A percentile compares a stretch with the other conserved stretches of the same genome.
These are phyloP conservation scores for Calonectris borealis DNA, from an alignment of 2,113 vertebrate genomes.

Conservation along the genomic window DNA sequence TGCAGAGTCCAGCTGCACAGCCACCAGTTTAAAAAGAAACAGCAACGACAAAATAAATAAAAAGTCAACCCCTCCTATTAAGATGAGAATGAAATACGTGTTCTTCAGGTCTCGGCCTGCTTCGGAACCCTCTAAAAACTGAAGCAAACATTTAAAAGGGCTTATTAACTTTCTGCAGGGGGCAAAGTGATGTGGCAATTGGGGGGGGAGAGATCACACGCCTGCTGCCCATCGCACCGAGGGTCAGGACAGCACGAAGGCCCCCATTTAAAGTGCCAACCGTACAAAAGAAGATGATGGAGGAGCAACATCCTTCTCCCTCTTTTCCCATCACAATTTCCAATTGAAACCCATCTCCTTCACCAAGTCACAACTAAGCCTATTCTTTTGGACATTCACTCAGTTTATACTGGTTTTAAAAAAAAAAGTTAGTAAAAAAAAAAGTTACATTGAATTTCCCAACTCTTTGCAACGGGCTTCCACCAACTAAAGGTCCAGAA, in stretches of 20 bases:
- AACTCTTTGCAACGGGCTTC: neutral
- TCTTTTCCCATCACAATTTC: conserved; percentile 14
- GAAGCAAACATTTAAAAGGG: conserved; percentile 27
- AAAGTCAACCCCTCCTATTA: conserved; percentile 45
- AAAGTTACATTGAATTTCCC: conserved; percentile 24
- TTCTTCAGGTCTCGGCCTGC: neutral
- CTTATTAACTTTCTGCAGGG: neutral
- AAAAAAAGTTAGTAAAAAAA: conserved; percentile 47
- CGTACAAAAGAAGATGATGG: neutral
- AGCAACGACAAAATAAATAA: conserved; percentile 46
- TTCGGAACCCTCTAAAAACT: neutral
- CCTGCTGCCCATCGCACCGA: neutral
- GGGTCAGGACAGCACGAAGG: neutral
- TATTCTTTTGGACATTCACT: conserved; percentile 7
- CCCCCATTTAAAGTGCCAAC: conserved; percentile 60
- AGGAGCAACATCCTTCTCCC: conserved; percentile 33
- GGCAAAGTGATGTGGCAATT: neutral
- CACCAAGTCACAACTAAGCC: neutral
- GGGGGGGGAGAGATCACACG: neutral
- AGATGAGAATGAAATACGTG: neutral
- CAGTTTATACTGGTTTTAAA: neutral
- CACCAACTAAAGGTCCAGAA: neutral
- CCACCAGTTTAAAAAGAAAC: conserved; percentile 11
- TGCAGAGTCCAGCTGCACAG: conserved; percentile 55
- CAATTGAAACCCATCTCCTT: neutral